These are phyloP conservation scores for Notarius quadriscutis DNA, from an alignment of 2,113 vertebrate genomes.

Conservation along the genomic window DNA sequence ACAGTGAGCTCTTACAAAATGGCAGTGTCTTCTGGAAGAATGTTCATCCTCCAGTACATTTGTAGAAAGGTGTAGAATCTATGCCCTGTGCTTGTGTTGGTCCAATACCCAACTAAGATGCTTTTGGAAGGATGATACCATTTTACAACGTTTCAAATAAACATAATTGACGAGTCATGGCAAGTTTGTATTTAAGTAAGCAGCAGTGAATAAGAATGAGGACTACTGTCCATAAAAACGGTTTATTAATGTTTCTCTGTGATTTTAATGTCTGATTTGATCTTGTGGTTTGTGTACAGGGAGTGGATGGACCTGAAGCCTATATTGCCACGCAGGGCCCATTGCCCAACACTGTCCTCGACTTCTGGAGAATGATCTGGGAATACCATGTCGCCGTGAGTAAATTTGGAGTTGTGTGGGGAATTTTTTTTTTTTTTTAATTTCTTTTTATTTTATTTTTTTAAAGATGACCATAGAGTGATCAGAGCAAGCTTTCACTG, in stretches of 20 bases:
- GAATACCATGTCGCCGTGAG: constrained; percentile 92
- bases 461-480: background rate
- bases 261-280: background rate
- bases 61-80: background rate
- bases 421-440: too few species aligned
- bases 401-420: constrained; percentile 41
- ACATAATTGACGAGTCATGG: background rate
- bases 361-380: constrained; percentile 99
- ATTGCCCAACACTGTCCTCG: constrained; percentile 90
- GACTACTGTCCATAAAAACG: background rate
- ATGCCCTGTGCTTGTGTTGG: background rate
- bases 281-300: constrained; percentile 72
- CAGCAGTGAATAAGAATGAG: background rate
- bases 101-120: background rate
- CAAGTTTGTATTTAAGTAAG: background rate
- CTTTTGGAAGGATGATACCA: background rate
- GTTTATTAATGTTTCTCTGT: background rate
- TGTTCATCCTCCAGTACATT: background rate
- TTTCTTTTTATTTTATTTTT: background rate
- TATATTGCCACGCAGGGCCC: constrained; percentile 98
- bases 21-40: background rate
- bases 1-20: background rate
- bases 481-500: background rate
- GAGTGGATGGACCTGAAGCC: constrained; percentile 88
- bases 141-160: background rate